These are phyloP conservation scores for Scaptomyza montana DNA, from an alignment of 1,140 invertebrate species.

Conservation along the genomic window DNA sequence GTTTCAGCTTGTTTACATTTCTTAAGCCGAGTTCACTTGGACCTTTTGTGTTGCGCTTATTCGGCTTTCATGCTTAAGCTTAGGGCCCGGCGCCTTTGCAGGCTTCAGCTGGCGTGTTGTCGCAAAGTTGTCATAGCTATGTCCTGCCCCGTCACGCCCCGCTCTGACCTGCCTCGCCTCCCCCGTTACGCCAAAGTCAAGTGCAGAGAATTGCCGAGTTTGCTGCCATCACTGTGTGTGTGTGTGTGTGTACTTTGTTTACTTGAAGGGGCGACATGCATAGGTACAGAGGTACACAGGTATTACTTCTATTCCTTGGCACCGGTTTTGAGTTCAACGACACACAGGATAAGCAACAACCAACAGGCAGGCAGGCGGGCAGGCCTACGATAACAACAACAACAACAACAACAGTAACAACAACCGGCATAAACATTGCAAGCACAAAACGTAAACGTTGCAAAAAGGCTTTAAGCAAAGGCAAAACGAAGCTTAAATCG, in stretches of 20 bases:
- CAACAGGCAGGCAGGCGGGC: constrained; percentile 21
- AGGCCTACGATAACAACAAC: constrained; percentile 43
- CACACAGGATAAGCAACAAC: constrained; percentile 73
- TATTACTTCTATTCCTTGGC: constrained; percentile 67
- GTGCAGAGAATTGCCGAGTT: constrained; percentile 45
- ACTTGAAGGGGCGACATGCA: constrained; percentile 59
- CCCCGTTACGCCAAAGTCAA: constrained; percentile 51
- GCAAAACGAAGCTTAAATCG: constrained; percentile 59
- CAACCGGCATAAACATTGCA: constrained; percentile 71
- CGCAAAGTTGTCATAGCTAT: constrained; percentile 66
- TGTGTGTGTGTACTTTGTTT: not conserved
- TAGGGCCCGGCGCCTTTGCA: constrained; percentile 40
- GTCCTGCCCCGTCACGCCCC: constrained; percentile 42
- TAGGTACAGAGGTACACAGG: constrained; percentile 60
- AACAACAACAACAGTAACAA: constrained; percentile 50
- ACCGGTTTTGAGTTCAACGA: constrained; percentile 65
- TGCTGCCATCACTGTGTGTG: not conserved
- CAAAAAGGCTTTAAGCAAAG: constrained; percentile 74
- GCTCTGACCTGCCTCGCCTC: not conserved
- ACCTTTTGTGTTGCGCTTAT: constrained; percentile 50
- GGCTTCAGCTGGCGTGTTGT: constrained; percentile 48
- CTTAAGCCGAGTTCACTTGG: constrained; percentile 48
- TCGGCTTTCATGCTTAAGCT: constrained; percentile 71
- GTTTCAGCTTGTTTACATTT: constrained; percentile 65
- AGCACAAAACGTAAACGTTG: constrained; percentile 72